phyloP scores from a whole-genome alignment of 2,113 vertebrate genomes.

The Corydoras maculifer region DNA sequence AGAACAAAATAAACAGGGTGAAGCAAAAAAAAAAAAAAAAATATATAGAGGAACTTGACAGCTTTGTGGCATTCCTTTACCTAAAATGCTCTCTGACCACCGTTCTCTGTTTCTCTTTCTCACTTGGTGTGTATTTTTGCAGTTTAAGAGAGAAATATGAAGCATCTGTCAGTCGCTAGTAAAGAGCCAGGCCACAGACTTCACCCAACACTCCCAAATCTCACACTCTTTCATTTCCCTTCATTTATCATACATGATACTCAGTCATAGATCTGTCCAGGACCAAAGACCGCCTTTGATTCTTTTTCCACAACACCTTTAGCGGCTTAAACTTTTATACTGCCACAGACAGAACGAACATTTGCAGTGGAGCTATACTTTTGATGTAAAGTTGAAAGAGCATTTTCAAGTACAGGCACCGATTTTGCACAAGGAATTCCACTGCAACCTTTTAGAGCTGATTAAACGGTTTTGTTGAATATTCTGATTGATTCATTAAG shows the following conservation, averaged over 20 bases:
- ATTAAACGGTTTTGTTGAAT: no score
- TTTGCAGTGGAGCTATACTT: neutral
- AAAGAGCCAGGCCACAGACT: constrained; percentile 56
- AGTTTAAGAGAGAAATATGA: constrained; percentile 55
- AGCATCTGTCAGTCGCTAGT: constrained; percentile 57
- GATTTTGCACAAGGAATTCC: no score
- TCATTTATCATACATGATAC: constrained; percentile 34
- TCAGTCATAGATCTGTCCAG: constrained; percentile 10
- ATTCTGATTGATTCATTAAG: no score
- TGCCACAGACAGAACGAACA: neutral
- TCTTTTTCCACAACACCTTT: constrained; percentile 13
- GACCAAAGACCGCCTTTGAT: neutral
- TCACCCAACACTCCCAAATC: constrained; percentile 49
- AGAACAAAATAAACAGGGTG: constrained; percentile 20
- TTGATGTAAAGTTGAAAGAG: neutral
- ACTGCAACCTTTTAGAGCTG: no score
- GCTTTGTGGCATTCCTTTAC: constrained; percentile 57
- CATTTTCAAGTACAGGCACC: no score
- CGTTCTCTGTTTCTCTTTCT: constrained; percentile 17
- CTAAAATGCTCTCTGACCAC: constrained; percentile 55
- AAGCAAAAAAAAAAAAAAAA: constrained; percentile 37
- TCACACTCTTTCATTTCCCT: constrained; percentile 57
- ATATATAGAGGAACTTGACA: constrained; percentile 55
- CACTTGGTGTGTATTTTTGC: constrained; percentile 39
- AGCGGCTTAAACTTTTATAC: neutral